These are phyloP conservation scores for Blastobasis adustella DNA, from an alignment of 2,888 invertebrate genomes.

Conservation along the genomic window DNA sequence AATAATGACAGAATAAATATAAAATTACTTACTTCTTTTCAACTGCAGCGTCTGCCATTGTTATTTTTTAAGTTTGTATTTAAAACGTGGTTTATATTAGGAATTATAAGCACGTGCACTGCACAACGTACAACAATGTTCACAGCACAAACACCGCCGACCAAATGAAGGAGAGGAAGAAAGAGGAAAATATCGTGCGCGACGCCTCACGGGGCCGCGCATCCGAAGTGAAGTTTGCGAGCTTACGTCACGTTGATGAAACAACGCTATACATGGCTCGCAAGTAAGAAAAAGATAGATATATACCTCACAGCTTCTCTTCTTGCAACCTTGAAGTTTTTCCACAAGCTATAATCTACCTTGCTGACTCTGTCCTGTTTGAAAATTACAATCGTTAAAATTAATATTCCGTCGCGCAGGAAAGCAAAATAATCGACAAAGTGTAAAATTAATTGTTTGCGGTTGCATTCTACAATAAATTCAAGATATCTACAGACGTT, in stretches of 20 bases:
- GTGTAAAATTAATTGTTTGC: background rate
- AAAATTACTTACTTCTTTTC: constrained; percentile 78
- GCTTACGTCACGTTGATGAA: constrained; percentile 36
- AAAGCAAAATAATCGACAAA: constrained; percentile 6
- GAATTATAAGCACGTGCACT: constrained; percentile 58
- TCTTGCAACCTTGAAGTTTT: constrained; percentile 55
- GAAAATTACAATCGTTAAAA: constrained; percentile 46
- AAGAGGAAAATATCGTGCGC: constrained; percentile 55
- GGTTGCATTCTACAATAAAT: background rate
- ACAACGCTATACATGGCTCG: constrained; percentile 19
- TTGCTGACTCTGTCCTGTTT: constrained; percentile 41
- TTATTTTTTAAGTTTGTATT: constrained; percentile 36
- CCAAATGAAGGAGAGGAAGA: constrained; percentile 64
- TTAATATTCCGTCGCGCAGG: constrained; percentile 16
- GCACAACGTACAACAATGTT: constrained; percentile 57
- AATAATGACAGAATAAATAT: constrained; percentile 22
- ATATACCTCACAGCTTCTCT: constrained; percentile 23
- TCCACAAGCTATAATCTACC: constrained; percentile 43
- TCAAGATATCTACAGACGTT: no score
- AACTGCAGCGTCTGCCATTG: constrained; percentile 82
- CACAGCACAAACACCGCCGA: constrained; percentile 68
- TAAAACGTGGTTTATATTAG: constrained; percentile 35
- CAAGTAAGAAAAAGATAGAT: constrained; percentile 34
- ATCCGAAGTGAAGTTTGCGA: constrained; percentile 43
- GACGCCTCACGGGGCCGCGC: constrained; percentile 47